A percentile compares a stretch with the other conserved stretches of the same genome.
phyloP scores from a whole-genome alignment of 1,140 invertebrate genomes.

The silkworm (Bombyx mori) region ASM3026992v2 NC_085116.1:3211001-3211500 shows the following conservation, averaged over 20 bases:
- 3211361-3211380: slow-evolving; percentile 37
- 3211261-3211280: slow-evolving; percentile 67
- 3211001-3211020: slow-evolving; percentile 21
- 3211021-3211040: slow-evolving; percentile 34
- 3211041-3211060: slow-evolving; percentile 24
- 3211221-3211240: slow-evolving; percentile 18
- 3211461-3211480: too few species aligned
- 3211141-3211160: neutral
- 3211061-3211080: slow-evolving; percentile 33
- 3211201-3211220: slow-evolving; percentile 23
- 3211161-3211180: slow-evolving; percentile 6
- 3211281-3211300: slow-evolving; percentile 65
- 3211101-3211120: neutral
- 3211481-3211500: too few species aligned
- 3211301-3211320: slow-evolving; percentile 64
- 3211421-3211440: slow-evolving; percentile 5
- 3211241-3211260: slow-evolving; percentile 37
- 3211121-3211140: neutral
- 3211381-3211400: slow-evolving; percentile 31
- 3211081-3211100: slow-evolving; percentile 15
- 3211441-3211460: slow-evolving; percentile 6
- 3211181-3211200: slow-evolving; percentile 8
- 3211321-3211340: slow-evolving; percentile 59
- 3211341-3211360: slow-evolving; percentile 33
- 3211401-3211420: slow-evolving; percentile 23